Base-by-base conservation (phyloP, 2,113 vertebrate genomes). In the Pygathrix nemaeus region DNA sequence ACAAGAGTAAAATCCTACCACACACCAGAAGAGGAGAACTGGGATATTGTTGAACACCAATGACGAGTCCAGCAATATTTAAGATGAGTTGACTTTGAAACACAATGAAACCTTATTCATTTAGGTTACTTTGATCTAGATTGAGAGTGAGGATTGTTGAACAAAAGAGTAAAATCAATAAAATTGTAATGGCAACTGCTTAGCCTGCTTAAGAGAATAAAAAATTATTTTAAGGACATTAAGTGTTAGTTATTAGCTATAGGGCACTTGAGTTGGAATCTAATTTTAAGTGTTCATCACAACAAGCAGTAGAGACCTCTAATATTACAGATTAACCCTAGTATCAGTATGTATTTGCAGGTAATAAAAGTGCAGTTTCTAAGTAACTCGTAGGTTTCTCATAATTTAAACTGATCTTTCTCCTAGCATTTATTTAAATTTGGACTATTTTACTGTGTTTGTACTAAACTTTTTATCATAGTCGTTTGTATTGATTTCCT, bases 391-490 rank as follows among this genome's bases (percentile, higher is more conserved):
- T 43, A 88, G 76, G 16, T 18, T 90, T 78, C 27, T 72, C 6
- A 23, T 35, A 32, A 80, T 64, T 66, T 45, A 95, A 73, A 87
- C 35, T 35, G 35, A 89, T 14, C 32, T 76, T 88, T 86, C 57
- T 87, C 35, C 55, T n/a, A 32, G 35, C 68, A 35, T 79, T 96
- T 89, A 48, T 70, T 97, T 90, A 92, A n/a, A 87, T 73, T 85
- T 32, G 30, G 40, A 23, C 50, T 57, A 2, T 52, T 80, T 92
- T 64, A 68, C 72, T 8, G 9, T 90, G 11, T 88, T 85, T 70
- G 20, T 66, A 30, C 73, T 82, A 14, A 48, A 25, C 14, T 66
- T 82, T 72, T 94, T 57, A 50, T 87, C 35, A 35, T 55, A 57
- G 70, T 30, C 43, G 32, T 88, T 87, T 21, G 90, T 78, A 70